phyloP scores from a whole-genome alignment of 1,140 invertebrate species.

The Hesperophylax magnus region DNA sequence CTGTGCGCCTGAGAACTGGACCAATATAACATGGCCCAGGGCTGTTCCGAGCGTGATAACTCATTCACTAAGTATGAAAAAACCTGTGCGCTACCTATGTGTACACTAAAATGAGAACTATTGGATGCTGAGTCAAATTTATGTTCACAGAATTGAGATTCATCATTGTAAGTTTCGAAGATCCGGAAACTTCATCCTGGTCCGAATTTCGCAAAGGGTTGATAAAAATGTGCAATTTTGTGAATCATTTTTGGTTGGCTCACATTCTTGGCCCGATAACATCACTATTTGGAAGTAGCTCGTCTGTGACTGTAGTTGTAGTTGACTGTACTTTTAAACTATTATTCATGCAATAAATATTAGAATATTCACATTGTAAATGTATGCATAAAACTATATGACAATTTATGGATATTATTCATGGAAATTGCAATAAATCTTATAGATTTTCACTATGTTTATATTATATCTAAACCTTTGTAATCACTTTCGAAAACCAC shows the following conservation, averaged over 20 bases:
- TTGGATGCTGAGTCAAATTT: not conserved
- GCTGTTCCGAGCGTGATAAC: not conserved
- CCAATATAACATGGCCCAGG: not conserved
- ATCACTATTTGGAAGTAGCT: too few species aligned
- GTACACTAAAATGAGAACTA: too few species aligned
- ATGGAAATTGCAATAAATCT: too few species aligned
- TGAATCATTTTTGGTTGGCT: not conserved
- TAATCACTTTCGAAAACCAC: too few species aligned
- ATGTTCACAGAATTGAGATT: slow-evolving; percentile 14
- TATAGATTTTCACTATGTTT: too few species aligned
- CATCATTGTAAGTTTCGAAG: slow-evolving; percentile 4
- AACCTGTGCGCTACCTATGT: slow-evolving; percentile 25
- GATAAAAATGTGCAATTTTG: not conserved
- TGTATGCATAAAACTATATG: too few species aligned
- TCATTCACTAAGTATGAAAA: slow-evolving; percentile 33
- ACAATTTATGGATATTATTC: too few species aligned
- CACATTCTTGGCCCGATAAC: not conserved
- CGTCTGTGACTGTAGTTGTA: too few species aligned
- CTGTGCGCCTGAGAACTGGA: slow-evolving; percentile 16
- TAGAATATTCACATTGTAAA: too few species aligned
- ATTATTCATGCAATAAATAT: too few species aligned
- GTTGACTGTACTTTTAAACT: too few species aligned
- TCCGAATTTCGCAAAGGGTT: not conserved
- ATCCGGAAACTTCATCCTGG: slow-evolving; percentile 2
- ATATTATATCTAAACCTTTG: too few species aligned